Evolutionary conservation across 2,888 invertebrate genomes (phyloP), one percentile per base, ranked within the genome.

Genomic region (Acrobeloides nanus): DNA sequence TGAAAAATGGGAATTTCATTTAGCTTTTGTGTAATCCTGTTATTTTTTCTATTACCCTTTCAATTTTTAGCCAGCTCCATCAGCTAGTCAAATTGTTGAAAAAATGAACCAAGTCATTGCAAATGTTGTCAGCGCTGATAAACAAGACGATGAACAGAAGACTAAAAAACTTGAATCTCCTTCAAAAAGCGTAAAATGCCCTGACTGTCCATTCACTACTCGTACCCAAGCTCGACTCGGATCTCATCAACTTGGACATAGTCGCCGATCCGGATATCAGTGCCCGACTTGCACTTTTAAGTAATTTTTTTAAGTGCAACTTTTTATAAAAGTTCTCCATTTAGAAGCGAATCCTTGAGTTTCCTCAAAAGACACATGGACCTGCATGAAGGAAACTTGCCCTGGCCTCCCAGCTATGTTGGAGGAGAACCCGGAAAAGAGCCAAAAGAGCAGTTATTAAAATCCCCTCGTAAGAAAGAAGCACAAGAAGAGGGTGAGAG

Each of bases 261-360:
- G 29, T 27, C 43, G 48, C 2, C 17, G 21, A 18, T 31, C 41
- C 10, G 52, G 52, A 32, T 51, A 40, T 32, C 31, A 46, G 20
- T 51, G 52, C 18, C 39, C 52, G 18, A 23, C 44, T 17, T 51
- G 52, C 38, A 25, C 35, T 10, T 51, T 49, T 38, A 42, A 39
- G 44, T 32, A 31, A 27, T 25, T 25, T 25, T 31, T 25, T 10
- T 10, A 33, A 20, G 46, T 32, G 20, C 26, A 33, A 25, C 39
- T 46, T 35, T 23, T 24, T 24, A n/a, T 35, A 24, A 10, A 46
- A 20, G 21, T 35, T 33, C n/a, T n/a, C n/a, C n/a, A n/a, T n/a
- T n/a, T n/a, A n/a, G n/a, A n/a, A n/a, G n/a, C n/a, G n/a, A n/a
- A n/a, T n/a, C n/a, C n/a, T n/a, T n/a, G n/a, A n/a, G n/a, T n/a